Percentiles rank a stretch among this genome's conserved stretches.
Conservation (phyloP, 2,888 invertebrate genomes). For the Phyllotreta striolata region DNA sequence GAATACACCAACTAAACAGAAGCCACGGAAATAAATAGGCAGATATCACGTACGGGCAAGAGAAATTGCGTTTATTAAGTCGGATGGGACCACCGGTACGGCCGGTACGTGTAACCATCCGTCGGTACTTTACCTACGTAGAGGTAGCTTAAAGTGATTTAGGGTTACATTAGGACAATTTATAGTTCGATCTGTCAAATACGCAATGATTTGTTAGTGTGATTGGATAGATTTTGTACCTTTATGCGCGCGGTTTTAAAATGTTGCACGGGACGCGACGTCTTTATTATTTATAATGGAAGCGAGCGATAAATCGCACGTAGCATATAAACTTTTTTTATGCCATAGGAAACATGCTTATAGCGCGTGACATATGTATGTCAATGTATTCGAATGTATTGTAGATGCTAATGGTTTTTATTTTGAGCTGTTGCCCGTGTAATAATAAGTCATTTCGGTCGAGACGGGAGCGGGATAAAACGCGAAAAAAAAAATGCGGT, state of each 20-base stretch:
- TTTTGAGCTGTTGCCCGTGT: neutral
- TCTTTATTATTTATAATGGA: no score
- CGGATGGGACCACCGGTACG: constrained; percentile 32
- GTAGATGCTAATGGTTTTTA: neutral
- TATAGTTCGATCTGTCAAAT: constrained; percentile 31
- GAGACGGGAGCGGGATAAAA: constrained; percentile 15
- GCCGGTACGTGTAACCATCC: constrained; percentile 32
- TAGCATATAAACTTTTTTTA: no score
- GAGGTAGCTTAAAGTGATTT: constrained; percentile 38
- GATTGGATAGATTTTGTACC: no score
- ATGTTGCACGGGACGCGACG: no score
- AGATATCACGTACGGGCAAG: constrained; percentile 28
- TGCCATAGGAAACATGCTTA: no score
- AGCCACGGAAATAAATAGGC: constrained; percentile 22
- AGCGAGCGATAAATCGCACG: no score
- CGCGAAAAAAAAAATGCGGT: constrained; percentile 22
- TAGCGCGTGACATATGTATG: no score
- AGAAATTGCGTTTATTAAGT: constrained; percentile 32
- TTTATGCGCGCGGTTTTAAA: no score
- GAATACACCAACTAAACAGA: neutral
- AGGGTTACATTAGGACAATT: constrained; percentile 35
- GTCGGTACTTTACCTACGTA: constrained; percentile 25
- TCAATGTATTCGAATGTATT: no score
- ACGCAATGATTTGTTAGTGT: constrained; percentile 25
- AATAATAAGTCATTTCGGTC: constrained; percentile 14